Conservation (phyloP, 2,797 vertebrate species). For the Gymnoscopelus braueri region DNA sequence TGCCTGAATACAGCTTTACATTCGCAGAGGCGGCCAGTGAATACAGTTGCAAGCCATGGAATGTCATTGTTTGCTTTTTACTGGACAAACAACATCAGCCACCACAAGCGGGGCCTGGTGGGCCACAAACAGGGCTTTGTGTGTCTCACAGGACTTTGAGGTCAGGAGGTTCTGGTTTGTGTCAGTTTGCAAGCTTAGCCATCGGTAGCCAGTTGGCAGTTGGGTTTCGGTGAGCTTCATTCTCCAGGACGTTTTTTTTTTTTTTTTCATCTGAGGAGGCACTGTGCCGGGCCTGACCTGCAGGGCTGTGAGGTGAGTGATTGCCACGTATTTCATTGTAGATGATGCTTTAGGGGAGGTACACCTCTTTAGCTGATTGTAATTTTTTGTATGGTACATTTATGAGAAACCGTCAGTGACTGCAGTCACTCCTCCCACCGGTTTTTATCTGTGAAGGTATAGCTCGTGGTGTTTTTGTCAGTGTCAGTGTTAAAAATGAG, state of each 20-base stretch:
- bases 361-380: too few relatives aligned
- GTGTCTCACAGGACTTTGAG: conserved; percentile 36
- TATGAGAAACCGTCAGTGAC: too few relatives aligned
- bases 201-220: conserved; percentile 14
- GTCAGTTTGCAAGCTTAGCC: conserved; percentile 21
- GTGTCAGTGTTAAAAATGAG: too few relatives aligned
- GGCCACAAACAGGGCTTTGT: conserved; percentile 75
- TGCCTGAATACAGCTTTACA: conserved; percentile 70
- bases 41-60: conserved; percentile 83
- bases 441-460: too few relatives aligned
- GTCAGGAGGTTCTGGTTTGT: conserved; percentile 37
- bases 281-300: conserved; percentile 25
- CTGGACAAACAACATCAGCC: conserved; percentile 67
- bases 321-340: not conserved
- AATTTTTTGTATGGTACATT: too few relatives aligned
- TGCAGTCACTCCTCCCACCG: too few relatives aligned
- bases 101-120: conserved; percentile 40
- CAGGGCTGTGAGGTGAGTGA: conserved; percentile 1
- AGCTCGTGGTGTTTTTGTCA: too few relatives aligned
- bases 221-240: conserved; percentile 7
- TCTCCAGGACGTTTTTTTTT: conserved; percentile 39
- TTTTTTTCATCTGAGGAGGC: conserved; percentile 33
- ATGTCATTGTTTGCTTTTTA: conserved; percentile 81
- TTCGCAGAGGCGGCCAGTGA: conserved; percentile 68
- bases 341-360: not conserved